Evolutionary conservation across 2,797 vertebrate genomes (phyloP).

Genomic region (Serranus cabrilla): DNA sequence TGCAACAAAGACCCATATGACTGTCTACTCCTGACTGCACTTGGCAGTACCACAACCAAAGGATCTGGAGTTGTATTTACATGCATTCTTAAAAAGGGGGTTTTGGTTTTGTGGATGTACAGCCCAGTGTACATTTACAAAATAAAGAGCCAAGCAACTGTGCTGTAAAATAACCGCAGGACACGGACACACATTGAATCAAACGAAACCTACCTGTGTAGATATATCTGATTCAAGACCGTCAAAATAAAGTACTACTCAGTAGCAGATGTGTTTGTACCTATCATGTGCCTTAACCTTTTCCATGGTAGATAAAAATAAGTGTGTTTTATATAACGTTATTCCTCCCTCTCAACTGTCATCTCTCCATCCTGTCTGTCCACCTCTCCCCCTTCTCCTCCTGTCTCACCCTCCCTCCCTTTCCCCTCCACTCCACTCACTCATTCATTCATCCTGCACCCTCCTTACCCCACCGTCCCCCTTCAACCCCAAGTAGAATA

Average conservation of each 20-base stretch:
- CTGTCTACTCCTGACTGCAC: slow-evolving; percentile 79
- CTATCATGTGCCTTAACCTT: slow-evolving; percentile 99
- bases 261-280: slow-evolving; percentile 97
- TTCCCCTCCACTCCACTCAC: slow-evolving; percentile 37
- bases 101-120: slow-evolving; percentile 64
- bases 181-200: slow-evolving; percentile 67
- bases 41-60: slow-evolving; percentile 84
- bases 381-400: slow-evolving; percentile 26
- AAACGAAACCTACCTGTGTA: slow-evolving; percentile 83
- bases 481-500: slow-evolving; percentile 86
- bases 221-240: slow-evolving; percentile 84
- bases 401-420: slow-evolving; percentile 62
- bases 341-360: slow-evolving; percentile 74
- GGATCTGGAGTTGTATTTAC: slow-evolving; percentile 75
- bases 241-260: slow-evolving; percentile 87
- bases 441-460: slow-evolving; percentile 64
- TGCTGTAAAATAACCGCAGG: slow-evolving; percentile 63
- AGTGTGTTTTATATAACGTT: slow-evolving; percentile 90
- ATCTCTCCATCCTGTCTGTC: slow-evolving; percentile 53
- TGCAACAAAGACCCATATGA: slow-evolving; percentile 58
- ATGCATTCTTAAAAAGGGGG: slow-evolving; percentile 36
- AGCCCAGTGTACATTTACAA: slow-evolving; percentile 71
- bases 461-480: slow-evolving; percentile 10
- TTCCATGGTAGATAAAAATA: slow-evolving; percentile 93
- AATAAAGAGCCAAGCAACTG: slow-evolving; percentile 62